These are phyloP conservation scores for Athalia rosae DNA, from an alignment of 2,888 invertebrate genomes.

Conservation along the genomic window DNA sequence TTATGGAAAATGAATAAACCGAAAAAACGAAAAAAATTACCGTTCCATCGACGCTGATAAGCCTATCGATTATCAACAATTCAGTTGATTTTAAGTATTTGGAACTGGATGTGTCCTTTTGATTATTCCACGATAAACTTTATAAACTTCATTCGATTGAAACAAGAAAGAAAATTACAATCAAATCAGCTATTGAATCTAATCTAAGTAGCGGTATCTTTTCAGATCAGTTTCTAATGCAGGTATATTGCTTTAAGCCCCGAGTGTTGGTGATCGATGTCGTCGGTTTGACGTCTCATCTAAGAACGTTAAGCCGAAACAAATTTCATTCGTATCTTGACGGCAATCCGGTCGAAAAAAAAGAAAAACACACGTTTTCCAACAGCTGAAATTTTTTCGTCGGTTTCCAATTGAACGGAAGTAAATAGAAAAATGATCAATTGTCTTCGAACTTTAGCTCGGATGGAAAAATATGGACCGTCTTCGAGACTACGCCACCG, in stretches of 20 bases:
- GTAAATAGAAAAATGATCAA: neutral
- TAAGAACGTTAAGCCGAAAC: neutral
- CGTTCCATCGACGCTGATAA: neutral
- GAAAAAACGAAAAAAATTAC: neutral
- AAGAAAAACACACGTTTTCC: too few species aligned
- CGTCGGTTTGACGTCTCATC: neutral
- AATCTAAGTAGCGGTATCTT: conserved; percentile 23
- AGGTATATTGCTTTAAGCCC: conserved; percentile 77
- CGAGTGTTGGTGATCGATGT: conserved; percentile 60
- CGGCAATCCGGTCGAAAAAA: too few species aligned
- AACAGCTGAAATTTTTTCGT: too few species aligned
- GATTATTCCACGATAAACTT: neutral
- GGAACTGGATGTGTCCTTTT: too few species aligned
- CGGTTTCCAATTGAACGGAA: neutral
- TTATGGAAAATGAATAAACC: neutral
- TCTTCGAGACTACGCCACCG: conserved; percentile 72
- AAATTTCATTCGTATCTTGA: neutral
- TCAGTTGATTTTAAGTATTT: neutral
- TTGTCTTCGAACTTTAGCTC: conserved; percentile 19
- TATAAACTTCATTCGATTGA: neutral
- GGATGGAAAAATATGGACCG: conserved; percentile 35
- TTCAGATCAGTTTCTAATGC: conserved; percentile 62
- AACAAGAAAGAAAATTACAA: neutral
- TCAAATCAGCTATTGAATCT: neutral
- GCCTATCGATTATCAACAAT: neutral